Evolutionary conservation across 37 sponge, comb jelly and placozoan species (phyloP).

Genomic region (Tethya wilhelma): DNA sequence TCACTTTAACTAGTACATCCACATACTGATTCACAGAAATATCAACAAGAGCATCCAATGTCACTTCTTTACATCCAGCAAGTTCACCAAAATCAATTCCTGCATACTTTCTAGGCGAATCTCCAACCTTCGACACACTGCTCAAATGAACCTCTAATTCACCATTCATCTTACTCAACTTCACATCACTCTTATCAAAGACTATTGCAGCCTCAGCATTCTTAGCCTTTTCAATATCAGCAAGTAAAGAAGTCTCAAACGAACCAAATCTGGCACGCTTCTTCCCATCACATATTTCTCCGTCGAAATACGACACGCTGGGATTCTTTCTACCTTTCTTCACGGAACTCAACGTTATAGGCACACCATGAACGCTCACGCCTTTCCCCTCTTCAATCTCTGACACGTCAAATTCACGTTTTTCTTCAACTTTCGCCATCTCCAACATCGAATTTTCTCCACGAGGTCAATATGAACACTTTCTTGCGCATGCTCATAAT

Average conservation of each 20-base stretch:
- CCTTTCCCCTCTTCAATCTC: conserved; percentile 3
- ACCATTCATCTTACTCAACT: not conserved
- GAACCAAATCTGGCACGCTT: not conserved
- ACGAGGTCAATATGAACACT: too few relatives aligned
- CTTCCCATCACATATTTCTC: not conserved
- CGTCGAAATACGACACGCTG: not conserved
- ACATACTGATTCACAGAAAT: not conserved
- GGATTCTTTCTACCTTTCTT: not conserved
- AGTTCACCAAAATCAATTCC: not conserved
- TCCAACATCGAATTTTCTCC: too few relatives aligned
- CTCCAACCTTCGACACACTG: not conserved
- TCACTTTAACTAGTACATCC: not conserved
- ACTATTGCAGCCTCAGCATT: not conserved
- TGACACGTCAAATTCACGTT: not conserved
- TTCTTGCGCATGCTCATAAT: too few relatives aligned
- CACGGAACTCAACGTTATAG: not conserved
- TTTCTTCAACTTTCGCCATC: not conserved
- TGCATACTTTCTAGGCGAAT: not conserved
- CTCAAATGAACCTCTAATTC: not conserved
- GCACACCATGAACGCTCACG: not conserved
- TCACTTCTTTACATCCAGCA: not conserved
- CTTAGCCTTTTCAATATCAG: not conserved
- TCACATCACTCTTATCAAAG: not conserved
- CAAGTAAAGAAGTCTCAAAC: not conserved
- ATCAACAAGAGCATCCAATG: not conserved